Evolutionary conservation across 1,140 invertebrate genomes (phyloP).

Genomic region (Drosophila sucinea): DNA sequence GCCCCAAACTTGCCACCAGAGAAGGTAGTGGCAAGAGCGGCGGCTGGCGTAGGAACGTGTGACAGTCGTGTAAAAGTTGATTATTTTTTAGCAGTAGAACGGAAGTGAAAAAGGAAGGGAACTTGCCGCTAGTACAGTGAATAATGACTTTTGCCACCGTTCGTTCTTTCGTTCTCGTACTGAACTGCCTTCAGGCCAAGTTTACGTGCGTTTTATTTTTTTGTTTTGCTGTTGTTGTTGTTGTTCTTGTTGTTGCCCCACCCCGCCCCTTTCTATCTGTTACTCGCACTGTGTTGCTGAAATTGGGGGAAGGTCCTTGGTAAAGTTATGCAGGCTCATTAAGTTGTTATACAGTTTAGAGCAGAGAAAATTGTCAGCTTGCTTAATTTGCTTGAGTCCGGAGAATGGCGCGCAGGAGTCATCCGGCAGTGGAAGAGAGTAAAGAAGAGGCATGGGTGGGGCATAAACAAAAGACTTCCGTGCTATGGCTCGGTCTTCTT

Average conservation of each 20-base stretch:
- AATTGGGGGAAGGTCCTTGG: constrained; percentile 45
- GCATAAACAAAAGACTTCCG: constrained; percentile 80
- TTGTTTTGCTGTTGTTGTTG: background rate
- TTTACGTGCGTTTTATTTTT: constrained; percentile 68
- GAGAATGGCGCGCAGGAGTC: background rate
- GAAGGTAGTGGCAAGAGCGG: constrained; percentile 4
- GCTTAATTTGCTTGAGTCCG: constrained; percentile 71
- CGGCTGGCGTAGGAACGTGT: constrained; percentile 45
- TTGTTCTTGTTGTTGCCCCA: background rate
- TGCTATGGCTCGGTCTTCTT: constrained; percentile 26
- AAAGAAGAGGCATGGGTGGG: background rate
- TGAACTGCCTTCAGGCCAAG: constrained; percentile 66
- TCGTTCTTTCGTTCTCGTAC: constrained; percentile 35
- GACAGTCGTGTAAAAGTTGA: constrained; percentile 79
- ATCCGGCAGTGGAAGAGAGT: background rate
- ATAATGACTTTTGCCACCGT: constrained; percentile 76
- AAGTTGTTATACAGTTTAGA: constrained; percentile 82
- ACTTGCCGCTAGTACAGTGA: constrained; percentile 72
- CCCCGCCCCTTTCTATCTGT: constrained; percentile 21
- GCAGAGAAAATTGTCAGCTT: constrained; percentile 78
- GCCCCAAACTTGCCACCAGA: constrained; percentile 66
- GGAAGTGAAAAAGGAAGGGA: constrained; percentile 6
- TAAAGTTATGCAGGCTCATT: constrained; percentile 82
- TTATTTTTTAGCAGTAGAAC: constrained; percentile 72
- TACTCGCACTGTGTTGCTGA: constrained; percentile 12